These are phyloP conservation scores for Phaenicophaeus curvirostris DNA, from an alignment of 2,797 vertebrate species.

Conservation along the genomic window DNA sequence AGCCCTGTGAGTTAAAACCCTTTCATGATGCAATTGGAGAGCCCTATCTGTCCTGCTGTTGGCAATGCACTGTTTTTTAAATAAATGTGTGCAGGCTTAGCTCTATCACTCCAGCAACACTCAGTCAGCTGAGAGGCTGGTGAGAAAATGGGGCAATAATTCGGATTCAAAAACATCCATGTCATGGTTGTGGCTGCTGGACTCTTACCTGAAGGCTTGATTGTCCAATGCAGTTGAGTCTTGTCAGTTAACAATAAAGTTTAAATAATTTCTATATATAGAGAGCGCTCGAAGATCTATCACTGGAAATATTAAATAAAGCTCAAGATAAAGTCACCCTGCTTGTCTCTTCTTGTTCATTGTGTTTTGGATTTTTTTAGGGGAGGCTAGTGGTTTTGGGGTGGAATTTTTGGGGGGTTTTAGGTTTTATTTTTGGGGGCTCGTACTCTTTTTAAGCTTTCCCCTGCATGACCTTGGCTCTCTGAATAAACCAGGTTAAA, in stretches of 20 bases:
- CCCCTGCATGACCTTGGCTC: background rate
- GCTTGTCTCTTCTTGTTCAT: background rate
- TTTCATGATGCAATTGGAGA: background rate
- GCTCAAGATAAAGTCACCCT: slow-evolving; percentile 23
- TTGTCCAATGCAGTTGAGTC: slow-evolving; percentile 43
- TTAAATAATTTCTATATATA: slow-evolving; percentile 49
- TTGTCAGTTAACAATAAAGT: slow-evolving; percentile 19
- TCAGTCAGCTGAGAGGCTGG: background rate
- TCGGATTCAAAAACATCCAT: slow-evolving; percentile 33
- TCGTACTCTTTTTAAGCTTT: background rate
- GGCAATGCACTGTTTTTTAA: background rate
- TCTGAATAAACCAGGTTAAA: background rate
- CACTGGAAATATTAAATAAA: slow-evolving; percentile 41
- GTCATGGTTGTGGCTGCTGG: slow-evolving; percentile 17
- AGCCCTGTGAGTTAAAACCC: background rate
- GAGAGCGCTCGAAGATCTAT: slow-evolving; percentile 6
- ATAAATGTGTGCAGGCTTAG: background rate
- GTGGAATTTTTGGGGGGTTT: no score
- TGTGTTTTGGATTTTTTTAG: no score
- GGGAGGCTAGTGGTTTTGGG: no score
- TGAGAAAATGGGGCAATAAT: background rate
- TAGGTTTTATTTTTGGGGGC: background rate
- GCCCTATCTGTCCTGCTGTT: background rate
- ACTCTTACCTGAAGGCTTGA: slow-evolving; percentile 36
- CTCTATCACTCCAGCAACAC: background rate